Percentiles rank a stretch among this genome's conserved stretches.
Evolutionary conservation across 2,113 vertebrate genomes (phyloP).

Genomic region (Machaerirhynchus nigripectus): DNA sequence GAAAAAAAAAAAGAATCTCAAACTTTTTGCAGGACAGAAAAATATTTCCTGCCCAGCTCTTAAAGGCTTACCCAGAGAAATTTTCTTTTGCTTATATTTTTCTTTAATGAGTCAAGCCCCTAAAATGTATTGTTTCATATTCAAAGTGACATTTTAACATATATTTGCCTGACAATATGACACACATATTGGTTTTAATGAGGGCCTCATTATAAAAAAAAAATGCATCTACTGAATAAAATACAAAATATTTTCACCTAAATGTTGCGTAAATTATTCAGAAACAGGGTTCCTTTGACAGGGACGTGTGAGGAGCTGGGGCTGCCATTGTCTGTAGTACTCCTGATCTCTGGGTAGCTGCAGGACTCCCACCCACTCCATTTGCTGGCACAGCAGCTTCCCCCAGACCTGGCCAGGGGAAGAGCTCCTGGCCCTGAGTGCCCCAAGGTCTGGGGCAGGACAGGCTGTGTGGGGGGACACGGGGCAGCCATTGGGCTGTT

Average conservation of each 20-base stretch:
- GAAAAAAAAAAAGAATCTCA: accelerated
- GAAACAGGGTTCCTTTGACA: constrained; percentile 30
- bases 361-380: background rate
- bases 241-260: constrained; percentile 70
- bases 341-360: background rate
- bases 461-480: accelerated
- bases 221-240: constrained; percentile 51
- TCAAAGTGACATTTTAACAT: constrained; percentile 70
- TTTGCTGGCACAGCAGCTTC: background rate
- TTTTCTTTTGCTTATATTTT: constrained; percentile 34
- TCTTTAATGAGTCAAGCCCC: constrained; percentile 56
- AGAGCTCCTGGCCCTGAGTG: accelerated
- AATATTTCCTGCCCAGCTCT: background rate
- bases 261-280: constrained; percentile 53
- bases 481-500: background rate
- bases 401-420: background rate
- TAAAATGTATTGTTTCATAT: constrained; percentile 63
- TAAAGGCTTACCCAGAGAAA: background rate
- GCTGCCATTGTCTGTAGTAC: background rate
- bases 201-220: constrained; percentile 57
- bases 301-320: background rate
- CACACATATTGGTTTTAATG: constrained; percentile 64
- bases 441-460: background rate
- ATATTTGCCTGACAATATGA: constrained; percentile 71
- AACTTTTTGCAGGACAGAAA: background rate